Conservation (phyloP, 2,797 vertebrate species). For the Coregonus suidteri region DNA sequence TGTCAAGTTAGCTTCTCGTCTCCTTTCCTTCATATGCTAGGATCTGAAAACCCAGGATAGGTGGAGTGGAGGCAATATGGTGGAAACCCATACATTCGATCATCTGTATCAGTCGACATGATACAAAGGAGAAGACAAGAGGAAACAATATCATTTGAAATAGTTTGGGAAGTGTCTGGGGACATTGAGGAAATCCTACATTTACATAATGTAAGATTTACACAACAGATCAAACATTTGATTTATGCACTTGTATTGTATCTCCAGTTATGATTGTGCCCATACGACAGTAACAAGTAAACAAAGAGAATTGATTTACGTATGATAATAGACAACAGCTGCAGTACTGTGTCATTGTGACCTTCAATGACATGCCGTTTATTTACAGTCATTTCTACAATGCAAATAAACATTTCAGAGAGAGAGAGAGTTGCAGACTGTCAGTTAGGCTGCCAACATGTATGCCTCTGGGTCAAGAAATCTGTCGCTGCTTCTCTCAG, state of each 20-base stretch:
- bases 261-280: slow-evolving; percentile 27
- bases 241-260: neutral
- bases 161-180: neutral
- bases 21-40: neutral
- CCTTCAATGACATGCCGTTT: neutral
- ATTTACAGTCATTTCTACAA: neutral
- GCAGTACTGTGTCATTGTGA: neutral
- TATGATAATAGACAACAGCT: slow-evolving; percentile 1
- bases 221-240: neutral
- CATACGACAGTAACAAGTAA: slow-evolving; percentile 8
- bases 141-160: neutral
- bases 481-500: neutral
- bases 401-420: neutral
- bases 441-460: neutral
- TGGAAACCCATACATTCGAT: neutral
- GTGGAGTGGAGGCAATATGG: neutral
- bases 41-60: neutral
- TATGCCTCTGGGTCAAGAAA: neutral
- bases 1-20: neutral
- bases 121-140: neutral
- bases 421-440: neutral
- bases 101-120: neutral
- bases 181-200: neutral
- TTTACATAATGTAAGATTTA: neutral
- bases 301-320: neutral